Conservation (phyloP, 37 sponge, comb jelly and placozoan genomes). For the Aplysina aerophoba region DNA sequence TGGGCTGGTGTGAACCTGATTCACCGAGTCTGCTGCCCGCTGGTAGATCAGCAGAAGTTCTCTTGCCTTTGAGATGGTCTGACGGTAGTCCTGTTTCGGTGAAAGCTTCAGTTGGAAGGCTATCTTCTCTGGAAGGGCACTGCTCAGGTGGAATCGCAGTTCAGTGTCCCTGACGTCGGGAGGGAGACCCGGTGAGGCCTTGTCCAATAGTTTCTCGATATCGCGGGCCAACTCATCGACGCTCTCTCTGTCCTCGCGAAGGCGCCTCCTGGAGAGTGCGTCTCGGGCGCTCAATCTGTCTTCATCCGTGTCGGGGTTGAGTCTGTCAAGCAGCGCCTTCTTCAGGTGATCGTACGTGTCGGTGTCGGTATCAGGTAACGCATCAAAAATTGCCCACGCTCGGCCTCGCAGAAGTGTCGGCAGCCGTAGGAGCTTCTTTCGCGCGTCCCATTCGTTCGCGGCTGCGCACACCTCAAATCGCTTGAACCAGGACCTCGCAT, state of each 20-base stretch:
- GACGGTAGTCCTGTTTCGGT: background rate
- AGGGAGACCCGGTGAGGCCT: background rate
- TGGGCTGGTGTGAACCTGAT: background rate
- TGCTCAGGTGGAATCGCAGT: background rate
- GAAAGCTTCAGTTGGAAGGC: background rate
- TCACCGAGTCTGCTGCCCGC: background rate
- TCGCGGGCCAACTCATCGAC: constrained; percentile 9
- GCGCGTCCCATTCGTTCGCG: constrained; percentile 8
- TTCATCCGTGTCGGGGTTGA: constrained; percentile 25
- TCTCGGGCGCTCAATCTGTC: constrained; percentile 19
- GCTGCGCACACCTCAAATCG: constrained; percentile 13
- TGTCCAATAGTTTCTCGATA: constrained; percentile 7
- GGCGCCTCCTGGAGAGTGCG: background rate
- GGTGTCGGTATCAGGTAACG: background rate
- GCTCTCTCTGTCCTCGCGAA: constrained; percentile 17
- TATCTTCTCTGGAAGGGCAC: constrained; percentile 1
- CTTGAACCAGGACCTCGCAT: constrained; percentile 16
- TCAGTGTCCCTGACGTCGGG: background rate
- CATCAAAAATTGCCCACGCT: constrained; percentile 15
- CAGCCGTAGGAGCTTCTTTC: background rate
- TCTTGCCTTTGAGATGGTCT: constrained; percentile 5
- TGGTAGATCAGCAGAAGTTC: constrained; percentile 3
- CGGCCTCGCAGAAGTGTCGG: constrained; percentile 2
- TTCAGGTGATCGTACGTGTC: background rate
- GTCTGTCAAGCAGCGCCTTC: background rate